These are phyloP conservation scores for Lycaon pictus DNA, from an alignment of 2,113 vertebrate species.

Conservation along the genomic window DNA sequence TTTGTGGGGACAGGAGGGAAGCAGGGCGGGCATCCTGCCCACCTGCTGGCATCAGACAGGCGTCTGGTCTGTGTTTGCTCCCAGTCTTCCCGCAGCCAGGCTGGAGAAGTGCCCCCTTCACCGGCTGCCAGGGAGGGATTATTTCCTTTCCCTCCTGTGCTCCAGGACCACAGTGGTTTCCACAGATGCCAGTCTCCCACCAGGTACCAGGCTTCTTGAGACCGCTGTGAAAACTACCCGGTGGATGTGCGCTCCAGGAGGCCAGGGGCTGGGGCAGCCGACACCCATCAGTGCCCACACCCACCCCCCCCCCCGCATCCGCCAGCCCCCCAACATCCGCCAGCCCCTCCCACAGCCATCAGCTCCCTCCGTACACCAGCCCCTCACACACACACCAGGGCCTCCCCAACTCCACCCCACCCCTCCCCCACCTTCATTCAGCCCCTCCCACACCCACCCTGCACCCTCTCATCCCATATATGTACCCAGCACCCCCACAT, in stretches of 20 bases:
- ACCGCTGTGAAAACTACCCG: not conserved
- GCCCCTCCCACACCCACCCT: not conserved
- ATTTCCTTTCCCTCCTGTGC: not conserved
- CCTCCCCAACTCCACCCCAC: no score
- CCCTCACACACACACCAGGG: not conserved
- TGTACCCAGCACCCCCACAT: not conserved
- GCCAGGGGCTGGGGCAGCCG: not conserved
- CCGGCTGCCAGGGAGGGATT: fast-evolving
- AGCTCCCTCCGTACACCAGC: not conserved
- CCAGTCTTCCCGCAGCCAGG: not conserved
- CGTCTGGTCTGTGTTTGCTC: not conserved
- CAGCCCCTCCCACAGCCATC: not conserved
- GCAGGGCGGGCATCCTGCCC: not conserved
- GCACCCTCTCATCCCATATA: not conserved
- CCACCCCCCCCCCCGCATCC: not conserved
- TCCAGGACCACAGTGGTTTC: not conserved
- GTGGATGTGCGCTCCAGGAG: not conserved
- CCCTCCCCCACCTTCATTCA: not conserved
- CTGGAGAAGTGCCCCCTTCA: fast-evolving
- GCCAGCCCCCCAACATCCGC: not conserved
- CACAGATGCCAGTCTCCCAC: no score
- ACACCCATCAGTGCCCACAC: fast-evolving
- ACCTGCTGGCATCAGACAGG: not conserved
- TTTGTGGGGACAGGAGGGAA: not conserved
- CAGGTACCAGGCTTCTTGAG: not conserved